A percentile compares a stretch with the other conserved stretches of the same genome.
Conservation (phyloP, 1,140 invertebrate species). For the Sinella curviseta region DNA sequence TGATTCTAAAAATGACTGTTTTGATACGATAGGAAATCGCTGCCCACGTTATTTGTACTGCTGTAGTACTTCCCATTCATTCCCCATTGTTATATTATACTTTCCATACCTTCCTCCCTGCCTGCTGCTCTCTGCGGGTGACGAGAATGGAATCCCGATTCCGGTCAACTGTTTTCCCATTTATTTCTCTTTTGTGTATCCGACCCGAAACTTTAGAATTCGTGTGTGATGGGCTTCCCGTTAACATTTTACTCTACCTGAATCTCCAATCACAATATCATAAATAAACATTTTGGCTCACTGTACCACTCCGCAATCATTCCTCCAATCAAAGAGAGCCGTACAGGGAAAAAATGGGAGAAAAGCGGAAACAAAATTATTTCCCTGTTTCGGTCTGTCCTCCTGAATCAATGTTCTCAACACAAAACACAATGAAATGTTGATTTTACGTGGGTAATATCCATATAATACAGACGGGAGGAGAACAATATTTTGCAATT, state of each 20-base stretch:
- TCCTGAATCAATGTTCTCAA: neutral
- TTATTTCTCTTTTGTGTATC: neutral
- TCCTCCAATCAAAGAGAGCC: neutral
- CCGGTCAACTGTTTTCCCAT: neutral
- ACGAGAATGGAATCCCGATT: neutral
- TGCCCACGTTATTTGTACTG: neutral
- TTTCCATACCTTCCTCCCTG: neutral
- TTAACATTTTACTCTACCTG: slow-evolving; percentile 5
- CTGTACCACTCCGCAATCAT: too few species aligned
- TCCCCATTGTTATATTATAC: neutral
- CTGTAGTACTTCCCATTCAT: neutral
- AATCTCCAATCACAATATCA: slow-evolving; percentile 4
- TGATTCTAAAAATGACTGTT: neutral
- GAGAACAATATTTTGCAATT: neutral
- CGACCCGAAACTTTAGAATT: neutral
- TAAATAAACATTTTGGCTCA: neutral
- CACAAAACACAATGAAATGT: neutral
- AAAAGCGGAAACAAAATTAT: neutral
- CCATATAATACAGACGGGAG: neutral
- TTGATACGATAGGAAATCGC: neutral
- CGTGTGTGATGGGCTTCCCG: neutral
- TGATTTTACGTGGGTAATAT: neutral
- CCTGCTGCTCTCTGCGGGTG: neutral
- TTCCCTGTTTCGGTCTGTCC: neutral
- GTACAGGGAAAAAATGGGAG: neutral